Base-by-base conservation (phyloP, 2,797 vertebrate species). In the Diglossa cyanea region DNA sequence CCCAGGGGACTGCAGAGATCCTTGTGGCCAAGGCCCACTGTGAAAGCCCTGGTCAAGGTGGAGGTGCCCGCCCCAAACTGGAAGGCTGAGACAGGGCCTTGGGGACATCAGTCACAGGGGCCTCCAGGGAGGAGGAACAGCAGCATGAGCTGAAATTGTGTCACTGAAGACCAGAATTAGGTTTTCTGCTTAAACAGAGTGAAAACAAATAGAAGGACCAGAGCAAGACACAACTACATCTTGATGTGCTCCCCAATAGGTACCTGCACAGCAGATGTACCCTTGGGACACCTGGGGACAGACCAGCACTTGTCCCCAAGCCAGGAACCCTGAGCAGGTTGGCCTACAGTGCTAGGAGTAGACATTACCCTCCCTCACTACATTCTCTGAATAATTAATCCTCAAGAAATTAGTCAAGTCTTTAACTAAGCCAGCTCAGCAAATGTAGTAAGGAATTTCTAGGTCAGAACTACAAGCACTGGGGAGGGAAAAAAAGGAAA, bases 361-460 rank as follows among this genome's bases (percentile, higher is more conserved):
- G 54, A 7, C 16, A 19, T 30, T 16, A 14, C 10, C 16, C 28
- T 70, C 50, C 58, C 33, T 77, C 58, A 18, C 4, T 6, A 23
- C 4, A 14, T 8, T 50, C 30, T 28, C 44, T 18, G 48, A 91
- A 70, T 82, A 89, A 87, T 82, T 91, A 85, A 93, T 82, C 60
- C 86, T 60, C 24, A 21, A 84, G 74, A 96, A 89, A 86, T 67
- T 37, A 78, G 67, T 30, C 10, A 60, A 74, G 35, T 81, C 51
- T 88, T 92, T 51, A 81, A 67, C 50, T 67, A 76, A 92, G 83
- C 26, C 86, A 91, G 39, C 74, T 91, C 70, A 90, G 93, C 77
- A 85, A 82, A 86, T 2, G 19, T 7, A 73, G 37, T 12, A 39
- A 85, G 70, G 58, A 95, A 83, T 93, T 94, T 92, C 83, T 81